Evolutionary conservation across 2,888 invertebrate genomes (phyloP).

Genomic region (Polietes domitor): DNA sequence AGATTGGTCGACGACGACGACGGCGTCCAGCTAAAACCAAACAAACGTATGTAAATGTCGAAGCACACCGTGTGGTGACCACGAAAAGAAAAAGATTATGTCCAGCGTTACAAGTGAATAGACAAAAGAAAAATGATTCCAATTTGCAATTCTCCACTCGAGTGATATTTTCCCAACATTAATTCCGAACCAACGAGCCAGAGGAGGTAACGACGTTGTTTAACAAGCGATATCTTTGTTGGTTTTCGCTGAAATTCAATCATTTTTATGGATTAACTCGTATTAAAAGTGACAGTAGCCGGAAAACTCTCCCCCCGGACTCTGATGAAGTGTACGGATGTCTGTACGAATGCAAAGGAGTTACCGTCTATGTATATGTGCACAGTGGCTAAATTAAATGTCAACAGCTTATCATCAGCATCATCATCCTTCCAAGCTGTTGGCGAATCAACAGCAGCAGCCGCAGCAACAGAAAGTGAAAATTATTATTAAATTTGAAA

Average conservation of each 20-base stretch:
- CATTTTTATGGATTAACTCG: conserved; percentile 66
- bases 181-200: neutral
- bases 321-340: neutral
- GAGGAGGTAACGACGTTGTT: conserved; percentile 13
- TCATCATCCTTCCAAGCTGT: neutral
- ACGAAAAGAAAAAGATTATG: neutral
- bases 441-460: neutral
- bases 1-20: too few species aligned
- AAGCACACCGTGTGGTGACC: conserved; percentile 1
- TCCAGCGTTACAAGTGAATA: conserved; percentile 8
- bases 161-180: conserved; percentile 12
- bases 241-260: conserved; percentile 60
- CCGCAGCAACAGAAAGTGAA: conserved; percentile 57
- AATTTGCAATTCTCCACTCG: conserved; percentile 56
- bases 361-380: neutral
- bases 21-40: conserved; percentile 24
- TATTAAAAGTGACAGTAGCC: conserved; percentile 66
- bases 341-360: neutral
- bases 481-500: conserved; percentile 46
- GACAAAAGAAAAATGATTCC: conserved; percentile 61
- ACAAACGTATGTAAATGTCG: conserved; percentile 51
- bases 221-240: conserved; percentile 16
- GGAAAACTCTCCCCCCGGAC: conserved; percentile 46
- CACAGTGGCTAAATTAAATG: conserved; percentile 64
- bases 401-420: conserved; percentile 64